Evolutionary conservation across 2,888 invertebrate species (phyloP), one percentile per base, ranked within the genome.

Genomic region (Panopea generosa): DNA sequence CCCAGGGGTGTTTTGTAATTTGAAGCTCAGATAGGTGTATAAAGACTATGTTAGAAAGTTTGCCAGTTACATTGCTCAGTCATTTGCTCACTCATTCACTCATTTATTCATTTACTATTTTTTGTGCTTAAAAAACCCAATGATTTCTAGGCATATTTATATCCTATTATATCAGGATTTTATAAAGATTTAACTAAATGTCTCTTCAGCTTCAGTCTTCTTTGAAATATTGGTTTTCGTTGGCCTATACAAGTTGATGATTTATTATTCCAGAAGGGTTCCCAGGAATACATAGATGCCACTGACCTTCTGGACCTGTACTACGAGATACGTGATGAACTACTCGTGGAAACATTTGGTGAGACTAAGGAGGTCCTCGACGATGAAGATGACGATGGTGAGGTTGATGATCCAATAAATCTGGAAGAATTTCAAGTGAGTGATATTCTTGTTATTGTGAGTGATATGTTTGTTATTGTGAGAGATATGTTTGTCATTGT

Each of bases 251-350:
- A n/a, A n/a, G n/a, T n/a, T n/a, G n/a, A n/a, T n/a, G n/a, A n/a
- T n/a, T n/a, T n/a, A n/a, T n/a, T n/a, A 1, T 56, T 67, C 60
- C 85, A 98, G 94, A 94, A 95, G 18, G 96, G 95, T 60, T 95
- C 96, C 0, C 94, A 95, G 24, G 99, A 99, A 91, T 96, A 97
- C 92, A 96, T 96, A 92, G 98, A 99, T 94, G 98, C 99, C 0
- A 94, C 95, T 79, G 96, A 97, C 61, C 93, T 99, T 50, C 96
- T 97, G 96, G 97, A 97, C 20, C 94, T 98, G 52, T 98, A 96
- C 90, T 93, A 95, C 67, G 93, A 93, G 66, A 94, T 94, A 29
- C 95, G 95, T 91, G 94, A 92, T 89, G 94, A 93, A 56, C 82
- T 94, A 16, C 86, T 94, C 50, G 92, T 93, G 57, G 89, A 90